These are phyloP conservation scores for Sipunculus nudus DNA, from an alignment of 2,888 invertebrate species.

Conservation along the genomic window DNA sequence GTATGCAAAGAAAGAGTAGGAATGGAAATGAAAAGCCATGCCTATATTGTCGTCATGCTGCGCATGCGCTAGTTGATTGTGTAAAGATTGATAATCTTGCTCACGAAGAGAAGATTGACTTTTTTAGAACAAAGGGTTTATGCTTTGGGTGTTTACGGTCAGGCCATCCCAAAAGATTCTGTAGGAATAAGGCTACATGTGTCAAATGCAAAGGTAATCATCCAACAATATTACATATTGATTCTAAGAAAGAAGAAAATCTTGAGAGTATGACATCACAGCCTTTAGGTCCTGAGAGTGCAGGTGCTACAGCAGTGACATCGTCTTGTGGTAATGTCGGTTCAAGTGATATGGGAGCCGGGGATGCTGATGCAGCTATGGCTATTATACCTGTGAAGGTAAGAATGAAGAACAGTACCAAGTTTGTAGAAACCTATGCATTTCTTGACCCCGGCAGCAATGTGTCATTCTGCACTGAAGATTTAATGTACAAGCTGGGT, in stretches of 20 bases:
- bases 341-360: neutral
- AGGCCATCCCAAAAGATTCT: neutral
- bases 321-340: neutral
- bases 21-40: too few species aligned
- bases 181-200: conserved; percentile 1
- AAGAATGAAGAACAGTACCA: neutral
- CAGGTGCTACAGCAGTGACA: neutral
- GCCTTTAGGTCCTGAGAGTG: neutral
- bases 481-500: conserved; percentile 4
- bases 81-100: neutral
- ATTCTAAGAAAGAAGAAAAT: neutral
- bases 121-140: conserved; percentile 4
- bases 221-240: conserved; percentile 11
- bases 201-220: neutral
- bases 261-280: neutral
- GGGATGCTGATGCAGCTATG: conserved; percentile 15
- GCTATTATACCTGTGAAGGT: conserved; percentile 17
- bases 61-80: neutral
- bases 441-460: conserved; percentile 19
- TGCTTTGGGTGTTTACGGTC: conserved; percentile 6
- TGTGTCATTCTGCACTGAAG: conserved; percentile 16
- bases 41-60: neutral
- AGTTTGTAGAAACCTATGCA: conserved; percentile 3
- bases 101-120: neutral
- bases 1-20: too few species aligned